phyloP scores from a whole-genome alignment of 2,113 vertebrate species.

The Notarius quadriscutis region DNA sequence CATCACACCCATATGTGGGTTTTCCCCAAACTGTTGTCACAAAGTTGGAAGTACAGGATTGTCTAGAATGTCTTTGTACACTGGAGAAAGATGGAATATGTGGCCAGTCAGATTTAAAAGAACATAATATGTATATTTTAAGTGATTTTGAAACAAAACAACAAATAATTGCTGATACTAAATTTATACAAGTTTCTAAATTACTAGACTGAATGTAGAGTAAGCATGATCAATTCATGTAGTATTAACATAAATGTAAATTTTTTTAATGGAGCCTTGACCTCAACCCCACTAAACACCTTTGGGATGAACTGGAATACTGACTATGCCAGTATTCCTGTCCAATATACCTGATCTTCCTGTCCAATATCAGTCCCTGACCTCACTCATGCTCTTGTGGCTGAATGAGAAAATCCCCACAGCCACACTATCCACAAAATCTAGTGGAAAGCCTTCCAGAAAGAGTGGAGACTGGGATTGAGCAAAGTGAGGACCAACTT shows the following conservation, averaged over 20 bases:
- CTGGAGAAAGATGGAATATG: not conserved
- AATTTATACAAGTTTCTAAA: not conserved
- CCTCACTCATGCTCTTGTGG: conserved; percentile 1
- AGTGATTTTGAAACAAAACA: not conserved
- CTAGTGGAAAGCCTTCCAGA: not conserved
- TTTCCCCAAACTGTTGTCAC: not conserved
- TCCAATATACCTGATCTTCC: not conserved
- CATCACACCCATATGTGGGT: not conserved
- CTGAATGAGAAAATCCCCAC: not conserved
- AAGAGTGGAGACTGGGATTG: too few species aligned
- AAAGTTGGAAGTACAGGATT: not conserved
- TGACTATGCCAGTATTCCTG: not conserved
- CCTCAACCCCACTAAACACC: not conserved
- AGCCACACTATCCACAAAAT: not conserved
- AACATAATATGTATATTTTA: not conserved
- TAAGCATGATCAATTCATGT: not conserved
- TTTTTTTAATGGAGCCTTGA: not conserved
- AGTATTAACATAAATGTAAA: not conserved
- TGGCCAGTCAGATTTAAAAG: too few species aligned
- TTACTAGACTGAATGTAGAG: not conserved
- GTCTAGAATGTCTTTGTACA: not conserved
- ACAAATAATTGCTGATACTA: not conserved
- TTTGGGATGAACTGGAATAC: not conserved
- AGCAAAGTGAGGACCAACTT: not conserved
- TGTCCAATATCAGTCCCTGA: not conserved